These are phyloP conservation scores for Drosophila neonasuta DNA, from an alignment of 2,888 invertebrate genomes.

Conservation along the genomic window DNA sequence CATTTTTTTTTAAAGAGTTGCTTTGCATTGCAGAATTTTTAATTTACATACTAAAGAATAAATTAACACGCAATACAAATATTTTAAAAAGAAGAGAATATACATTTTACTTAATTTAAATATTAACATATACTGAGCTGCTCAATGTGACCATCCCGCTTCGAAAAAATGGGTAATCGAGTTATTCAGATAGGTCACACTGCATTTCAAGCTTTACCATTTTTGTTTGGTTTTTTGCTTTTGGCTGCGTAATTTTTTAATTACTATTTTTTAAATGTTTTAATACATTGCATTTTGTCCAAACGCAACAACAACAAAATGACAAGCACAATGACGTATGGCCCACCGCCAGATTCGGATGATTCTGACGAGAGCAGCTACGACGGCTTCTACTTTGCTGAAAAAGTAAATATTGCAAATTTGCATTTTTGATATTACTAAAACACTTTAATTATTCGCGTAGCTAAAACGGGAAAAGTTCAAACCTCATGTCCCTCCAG, in stretches of 20 bases:
- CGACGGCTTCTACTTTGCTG: conserved; percentile 80
- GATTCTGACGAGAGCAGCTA: conserved; percentile 79
- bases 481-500: conserved; percentile 24
- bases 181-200: conserved; percentile 24
- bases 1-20: too few relatives aligned
- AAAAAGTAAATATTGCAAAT: conserved; percentile 59
- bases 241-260: conserved; percentile 45
- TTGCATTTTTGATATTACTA: background rate
- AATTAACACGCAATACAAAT: background rate
- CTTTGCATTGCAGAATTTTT: too few relatives aligned
- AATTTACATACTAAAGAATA: too few relatives aligned
- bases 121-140: conserved; percentile 5
- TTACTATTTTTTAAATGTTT: conserved; percentile 12
- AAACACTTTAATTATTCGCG: background rate
- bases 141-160: conserved; percentile 29
- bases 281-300: conserved; percentile 11
- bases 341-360: conserved; percentile 75
- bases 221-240: conserved; percentile 51
- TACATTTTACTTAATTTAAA: background rate
- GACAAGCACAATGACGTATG: conserved; percentile 41
- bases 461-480: conserved; percentile 44
- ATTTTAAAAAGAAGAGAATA: background rate
- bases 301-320: conserved; percentile 31
- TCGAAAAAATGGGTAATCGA: too few relatives aligned
- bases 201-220: conserved; percentile 26